phyloP scores from a whole-genome alignment of 2,797 vertebrate genomes.

The Hippopotamyrus pictus region DNA sequence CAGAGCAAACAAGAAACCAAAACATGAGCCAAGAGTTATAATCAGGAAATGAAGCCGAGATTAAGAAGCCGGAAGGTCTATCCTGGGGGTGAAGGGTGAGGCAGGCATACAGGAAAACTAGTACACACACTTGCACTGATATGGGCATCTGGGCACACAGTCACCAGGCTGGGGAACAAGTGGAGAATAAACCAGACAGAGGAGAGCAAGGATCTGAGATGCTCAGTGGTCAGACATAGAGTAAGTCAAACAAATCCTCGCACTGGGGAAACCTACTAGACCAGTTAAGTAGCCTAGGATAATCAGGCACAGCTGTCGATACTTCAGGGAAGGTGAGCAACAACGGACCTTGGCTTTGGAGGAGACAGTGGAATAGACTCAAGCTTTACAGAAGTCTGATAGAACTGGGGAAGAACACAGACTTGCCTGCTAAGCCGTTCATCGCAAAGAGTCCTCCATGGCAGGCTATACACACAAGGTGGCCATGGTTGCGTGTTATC shows the following conservation, averaged over 20 bases:
- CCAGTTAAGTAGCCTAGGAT: background rate
- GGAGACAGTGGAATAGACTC: background rate
- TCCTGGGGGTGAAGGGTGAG: background rate
- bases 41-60: background rate
- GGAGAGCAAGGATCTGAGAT: background rate
- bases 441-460: slow-evolving; percentile 37
- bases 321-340: background rate
- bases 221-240: background rate
- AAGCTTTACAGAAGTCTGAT: background rate
- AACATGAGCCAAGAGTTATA: background rate
- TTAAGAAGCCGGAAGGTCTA: background rate
- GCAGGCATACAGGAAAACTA: background rate
- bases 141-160: background rate
- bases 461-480: slow-evolving; percentile 33
- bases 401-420: slow-evolving; percentile 27
- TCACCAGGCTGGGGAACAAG: background rate
- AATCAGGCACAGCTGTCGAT: background rate
- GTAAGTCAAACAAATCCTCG: background rate
- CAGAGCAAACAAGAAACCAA: background rate
- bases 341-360: background rate
- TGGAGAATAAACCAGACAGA: background rate
- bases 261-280: background rate
- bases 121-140: background rate
- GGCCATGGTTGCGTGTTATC: slow-evolving; percentile 32
- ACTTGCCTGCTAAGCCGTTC: slow-evolving; percentile 37